Evolutionary conservation across 2,797 vertebrate species (phyloP), one percentile per base, ranked within the genome.

Genomic region (Poliocrania exsul): DNA sequence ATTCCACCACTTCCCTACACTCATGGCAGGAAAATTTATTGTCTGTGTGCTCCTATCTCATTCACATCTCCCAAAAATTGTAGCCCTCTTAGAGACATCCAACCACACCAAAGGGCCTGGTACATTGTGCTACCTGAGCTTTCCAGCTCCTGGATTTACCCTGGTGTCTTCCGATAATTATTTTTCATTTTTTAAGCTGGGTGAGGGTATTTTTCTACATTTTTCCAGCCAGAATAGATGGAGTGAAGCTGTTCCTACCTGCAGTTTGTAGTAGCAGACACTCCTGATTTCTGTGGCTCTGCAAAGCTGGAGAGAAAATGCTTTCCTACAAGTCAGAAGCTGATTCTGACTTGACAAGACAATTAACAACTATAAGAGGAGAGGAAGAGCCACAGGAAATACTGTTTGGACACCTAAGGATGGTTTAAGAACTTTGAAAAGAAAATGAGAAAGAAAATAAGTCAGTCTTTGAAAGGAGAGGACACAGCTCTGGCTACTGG

Each of bases 401-500:
- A 12, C 19, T 74, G 15, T 51, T 42, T 40, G n/a, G 50, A 51
- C 53, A 57, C 33, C 40, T 70, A 33, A 75, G 29, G 37, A 50
- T 78, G 35, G 16, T 72, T 73, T 47, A 77, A 82, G 81, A 70
- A n/a, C 44, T 40, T 24, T 33, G 28, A 71, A 70, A 69, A 80
- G 8, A 25, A 47, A 71, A 42, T 1, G 6, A 92, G 57, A n/a
- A 60, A 69, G 53, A 67, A 80, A 88, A 92, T 17, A 53, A 95
- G 9, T 8, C 74, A 65, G 35, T 11, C 33, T 71, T 92, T 91
- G 65, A 93, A 88, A 88, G 62, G 69, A 82, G 40, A 50, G 61
- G 89, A 72, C 46, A 35, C 24, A 78, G 35, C 57, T 86, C 61
- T 28, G 72, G 58, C 82, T 83, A 35, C 47, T 91, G 89, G 95